Evolutionary conservation across 2,888 invertebrate species (phyloP), one percentile per base, ranked within the genome.

Genomic region (Spodoptera picta): DNA sequence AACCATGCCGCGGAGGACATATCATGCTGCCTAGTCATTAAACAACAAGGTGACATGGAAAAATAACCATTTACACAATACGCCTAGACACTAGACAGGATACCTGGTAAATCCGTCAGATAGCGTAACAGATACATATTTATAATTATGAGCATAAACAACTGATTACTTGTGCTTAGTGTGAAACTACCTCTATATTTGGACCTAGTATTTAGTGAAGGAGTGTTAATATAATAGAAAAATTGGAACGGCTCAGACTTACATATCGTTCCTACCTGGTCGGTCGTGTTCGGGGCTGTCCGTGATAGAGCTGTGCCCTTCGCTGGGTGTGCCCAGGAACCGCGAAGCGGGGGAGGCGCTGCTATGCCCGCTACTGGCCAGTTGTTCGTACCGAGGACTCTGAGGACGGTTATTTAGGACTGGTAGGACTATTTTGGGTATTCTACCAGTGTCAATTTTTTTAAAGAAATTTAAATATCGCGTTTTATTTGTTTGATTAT

Each of bases 261-360:
- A 95, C 95, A 93, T 92, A 93, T 95, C 92, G 91, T 89, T 93
- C 95, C 93, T 95, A 95, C 94, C 95, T 95, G 92, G 92, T 91
- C 92, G 92, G 81, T 92, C 90, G 78, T 83, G 87, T 75, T 90
- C 93, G 63, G 93, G 93, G 80, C 94, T 93, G 58, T 93, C 93
- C 60, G 92, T 92, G 85, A 90, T 79, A 68, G 91, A 90, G 86
- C 92, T 92, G 45, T 89, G 92, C 19, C 83, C 92, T 71, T 92
- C 93, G 80, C 92, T 92, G 55, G 94, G 93, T 9, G 93, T 91
- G 82, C 91, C 87, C 75, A 90, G 74, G 86, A 88, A 87, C 68
- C 93, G 89, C 41, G 94, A 93, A 10, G 90, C 91, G 23, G 92
- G 91, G 46, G 94, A 94, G 42, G 85, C 85, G 82, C 93, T 93